phyloP scores from a whole-genome alignment of 2,888 invertebrate genomes.

The Pristionchus arcanus region DNA sequence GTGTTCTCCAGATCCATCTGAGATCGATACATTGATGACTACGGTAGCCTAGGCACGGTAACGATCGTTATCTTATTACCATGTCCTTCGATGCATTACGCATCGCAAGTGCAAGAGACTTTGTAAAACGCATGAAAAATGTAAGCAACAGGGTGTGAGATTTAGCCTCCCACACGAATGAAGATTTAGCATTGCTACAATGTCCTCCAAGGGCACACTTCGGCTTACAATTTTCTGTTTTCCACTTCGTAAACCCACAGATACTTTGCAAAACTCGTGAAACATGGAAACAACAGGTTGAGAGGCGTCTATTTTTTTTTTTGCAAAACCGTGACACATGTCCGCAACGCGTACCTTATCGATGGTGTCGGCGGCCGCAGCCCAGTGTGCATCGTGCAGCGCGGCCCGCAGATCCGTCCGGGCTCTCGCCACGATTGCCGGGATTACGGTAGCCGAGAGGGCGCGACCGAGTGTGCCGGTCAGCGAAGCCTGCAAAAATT shows the following conservation, averaged over 20 bases:
- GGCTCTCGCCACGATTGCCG: conserved; percentile 24
- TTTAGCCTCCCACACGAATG: too few relatives aligned
- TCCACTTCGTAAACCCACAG: background rate
- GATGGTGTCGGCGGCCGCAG: background rate
- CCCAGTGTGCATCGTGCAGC: background rate
- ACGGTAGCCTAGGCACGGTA: background rate
- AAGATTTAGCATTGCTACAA: too few relatives aligned
- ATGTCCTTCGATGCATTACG: too few relatives aligned
- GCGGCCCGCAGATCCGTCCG: conserved; percentile 9
- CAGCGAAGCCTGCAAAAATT: background rate
- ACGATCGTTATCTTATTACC: too few relatives aligned
- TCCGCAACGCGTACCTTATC: conserved; percentile 22
- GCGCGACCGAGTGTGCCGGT: background rate
- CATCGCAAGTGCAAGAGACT: background rate
- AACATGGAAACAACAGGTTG: background rate
- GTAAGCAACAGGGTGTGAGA: too few relatives aligned
- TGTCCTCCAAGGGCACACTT: too few relatives aligned
- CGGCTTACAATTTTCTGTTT: too few relatives aligned
- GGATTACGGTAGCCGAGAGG: conserved; percentile 1
- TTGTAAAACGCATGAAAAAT: too few relatives aligned
- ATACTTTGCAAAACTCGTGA: background rate
- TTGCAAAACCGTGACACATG: too few relatives aligned
- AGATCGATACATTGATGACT: background rate
- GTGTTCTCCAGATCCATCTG: background rate
- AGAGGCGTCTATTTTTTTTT: background rate